Evolutionary conservation across 92 coral and sea anemone genomes (phyloP).

Genomic region (Palythoa caribaeorum): DNA sequence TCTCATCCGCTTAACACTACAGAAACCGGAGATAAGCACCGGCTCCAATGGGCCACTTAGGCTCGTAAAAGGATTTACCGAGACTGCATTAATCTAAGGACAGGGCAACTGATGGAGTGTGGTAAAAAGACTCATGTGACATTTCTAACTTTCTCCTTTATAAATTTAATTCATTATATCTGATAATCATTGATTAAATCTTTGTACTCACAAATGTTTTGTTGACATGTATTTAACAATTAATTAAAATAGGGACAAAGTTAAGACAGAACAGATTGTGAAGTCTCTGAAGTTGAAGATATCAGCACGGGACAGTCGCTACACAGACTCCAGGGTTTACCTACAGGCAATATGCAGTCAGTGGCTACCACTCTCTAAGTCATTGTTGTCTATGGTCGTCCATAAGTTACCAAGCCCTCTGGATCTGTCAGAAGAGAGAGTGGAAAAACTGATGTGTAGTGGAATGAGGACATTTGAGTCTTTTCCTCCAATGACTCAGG

Average conservation of each 20-base stretch:
- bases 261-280: conserved; percentile 92
- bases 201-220: too few relatives aligned
- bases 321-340: conserved; percentile 82
- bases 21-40: too few relatives aligned
- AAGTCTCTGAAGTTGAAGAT: conserved; percentile 91
- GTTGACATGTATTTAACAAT: too few relatives aligned
- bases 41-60: too few relatives aligned
- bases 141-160: too few relatives aligned
- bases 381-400: conserved; percentile 90
- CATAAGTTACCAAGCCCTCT: conserved; percentile 90
- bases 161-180: too few relatives aligned
- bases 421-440: conserved; percentile 86
- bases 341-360: conserved; percentile 86
- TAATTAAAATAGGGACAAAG: conserved; percentile 75
- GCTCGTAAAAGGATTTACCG: too few relatives aligned
- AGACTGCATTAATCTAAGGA: too few relatives aligned
- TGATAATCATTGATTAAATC: too few relatives aligned
- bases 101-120: too few relatives aligned
- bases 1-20: too few relatives aligned
- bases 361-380: conserved; percentile 93
- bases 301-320: conserved; percentile 95
- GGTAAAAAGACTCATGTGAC: too few relatives aligned
- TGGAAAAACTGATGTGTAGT: conserved; percentile 92
- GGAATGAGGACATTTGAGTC: conserved; percentile 94
- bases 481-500: conserved; percentile 75